A percentile compares a stretch with the other conserved stretches of the same genome.
Conservation (phyloP, 1,140 invertebrate genomes). For the Rhyacophila brunnea region DNA sequence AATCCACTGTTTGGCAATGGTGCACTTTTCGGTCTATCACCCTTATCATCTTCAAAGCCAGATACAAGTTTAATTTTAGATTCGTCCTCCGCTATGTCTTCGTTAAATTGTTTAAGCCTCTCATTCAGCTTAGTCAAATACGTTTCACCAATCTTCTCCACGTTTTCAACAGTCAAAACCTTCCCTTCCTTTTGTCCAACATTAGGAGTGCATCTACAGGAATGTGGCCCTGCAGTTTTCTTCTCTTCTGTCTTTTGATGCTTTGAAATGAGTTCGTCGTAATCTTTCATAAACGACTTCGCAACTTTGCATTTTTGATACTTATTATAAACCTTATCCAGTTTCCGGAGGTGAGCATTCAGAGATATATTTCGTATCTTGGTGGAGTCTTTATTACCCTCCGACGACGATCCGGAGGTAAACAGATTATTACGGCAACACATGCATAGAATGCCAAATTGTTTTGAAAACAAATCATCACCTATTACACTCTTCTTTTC, state of each 20-base stretch:
- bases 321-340: conserved; percentile 20
- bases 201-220: too few relatives aligned
- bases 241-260: conserved; percentile 18
- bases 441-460: conserved; percentile 3
- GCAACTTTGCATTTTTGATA: conserved; percentile 30
- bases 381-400: neutral
- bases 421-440: conserved; percentile 11
- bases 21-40: too few relatives aligned
- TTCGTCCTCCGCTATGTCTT: neutral
- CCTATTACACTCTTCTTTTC: too few relatives aligned
- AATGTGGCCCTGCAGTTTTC: neutral
- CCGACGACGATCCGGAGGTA: conserved; percentile 7
- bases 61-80: neutral
- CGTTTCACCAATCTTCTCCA: neutral
- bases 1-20: too few relatives aligned
- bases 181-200: neutral
- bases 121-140: neutral
- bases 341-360: neutral
- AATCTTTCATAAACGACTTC: conserved; percentile 31
- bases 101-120: neutral
- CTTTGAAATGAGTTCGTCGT: conserved; percentile 23
- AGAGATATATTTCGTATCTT: too few relatives aligned
- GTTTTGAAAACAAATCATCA: too few relatives aligned
- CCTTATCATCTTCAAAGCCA: too few relatives aligned
- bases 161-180: neutral